phyloP scores from a whole-genome alignment of 2,113 vertebrate species.

The Varanus salvator region DNA sequence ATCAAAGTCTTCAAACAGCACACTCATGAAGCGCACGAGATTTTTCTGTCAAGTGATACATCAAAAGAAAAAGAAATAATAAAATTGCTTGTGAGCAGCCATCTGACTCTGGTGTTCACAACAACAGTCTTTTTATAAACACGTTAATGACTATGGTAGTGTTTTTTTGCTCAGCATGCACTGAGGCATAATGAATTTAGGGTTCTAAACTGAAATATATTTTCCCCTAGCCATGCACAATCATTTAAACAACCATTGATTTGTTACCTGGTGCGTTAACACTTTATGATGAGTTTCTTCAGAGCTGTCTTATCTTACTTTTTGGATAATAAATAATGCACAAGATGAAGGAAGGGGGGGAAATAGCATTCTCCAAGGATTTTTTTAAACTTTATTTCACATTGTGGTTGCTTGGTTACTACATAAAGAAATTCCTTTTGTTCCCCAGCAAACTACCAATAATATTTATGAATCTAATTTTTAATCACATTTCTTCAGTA shows the following conservation, averaged over 20 bases:
- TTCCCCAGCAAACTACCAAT: slow-evolving; percentile 18
- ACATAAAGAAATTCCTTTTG: slow-evolving; percentile 18
- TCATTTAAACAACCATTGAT: slow-evolving; percentile 69
- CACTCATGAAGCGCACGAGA: slow-evolving; percentile 33
- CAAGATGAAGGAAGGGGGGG: slow-evolving; percentile 53
- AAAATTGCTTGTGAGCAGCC: slow-evolving; percentile 5
- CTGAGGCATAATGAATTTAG: slow-evolving; percentile 70
- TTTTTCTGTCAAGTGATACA: slow-evolving; percentile 67
- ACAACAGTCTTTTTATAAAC: slow-evolving; percentile 71
- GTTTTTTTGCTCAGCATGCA: slow-evolving; percentile 67
- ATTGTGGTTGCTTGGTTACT: slow-evolving; percentile 8
- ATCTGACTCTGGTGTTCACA: slow-evolving; percentile 52
- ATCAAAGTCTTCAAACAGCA: slow-evolving; percentile 47
- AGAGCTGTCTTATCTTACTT: slow-evolving; percentile 52
- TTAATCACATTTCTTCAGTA: slow-evolving; percentile 43
- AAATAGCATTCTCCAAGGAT: slow-evolving; percentile 20
- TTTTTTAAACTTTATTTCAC: slow-evolving; percentile 25
- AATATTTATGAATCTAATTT: slow-evolving; percentile 51
- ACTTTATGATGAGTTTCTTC: slow-evolving; percentile 63
- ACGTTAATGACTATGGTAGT: slow-evolving; percentile 65
- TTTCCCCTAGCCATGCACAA: slow-evolving; percentile 56
- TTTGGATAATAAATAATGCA: slow-evolving; percentile 68
- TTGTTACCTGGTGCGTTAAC: slow-evolving; percentile 65
- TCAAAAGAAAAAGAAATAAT: slow-evolving; percentile 56
- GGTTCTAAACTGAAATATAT: slow-evolving; percentile 64